Evolutionary conservation across 37 sponge, comb jelly and placozoan genomes (phyloP), one percentile per base, ranked within the genome.

Genomic region (Aplysina aerophoba): DNA sequence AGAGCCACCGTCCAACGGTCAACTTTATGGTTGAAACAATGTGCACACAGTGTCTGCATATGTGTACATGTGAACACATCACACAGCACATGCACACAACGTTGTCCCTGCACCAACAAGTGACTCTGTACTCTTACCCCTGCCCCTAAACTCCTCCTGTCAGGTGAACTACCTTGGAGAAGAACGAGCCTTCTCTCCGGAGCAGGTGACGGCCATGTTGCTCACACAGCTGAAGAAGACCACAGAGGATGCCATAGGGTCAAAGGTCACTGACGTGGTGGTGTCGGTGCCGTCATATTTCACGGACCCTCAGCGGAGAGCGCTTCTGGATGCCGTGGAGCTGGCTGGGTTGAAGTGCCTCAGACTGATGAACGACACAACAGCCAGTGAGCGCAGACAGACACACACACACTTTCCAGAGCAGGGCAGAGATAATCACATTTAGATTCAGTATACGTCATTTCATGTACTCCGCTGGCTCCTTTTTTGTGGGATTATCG

Each of bases 281-380:
- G 87, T 99, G 22, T 97, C 99, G 0, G 99, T 99, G 3, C 99
- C 99, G 0, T 85, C 90, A 5, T 97, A 87, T 65, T 99, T 93
- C 87, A 90, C 89, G 65, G 99, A 99, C 64, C 44, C 82, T 3
- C 99, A 99, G 81, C 74, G 99, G 31, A 90, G 99, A 89, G 97
- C 97, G 2, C 59, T 99, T 40, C 71, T 99, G n/a, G 96, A 95
- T 85, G 92, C 97, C 27, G 87, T 91, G 33, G 27, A 78, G 5
- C 80, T 91, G 25, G 94, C 96, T 25, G 96, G 97, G 22, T 73
- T 99, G 40, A 97, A 95, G 81, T 95, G 94, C 33, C 93, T 97
- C 0, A 66, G 99, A 33, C 90, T 99, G 55, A 72, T 99, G 81
- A 99, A 99, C 62, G 99, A 99, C 55, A 92, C 97, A 14, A 95